Percentiles rank a stretch among this genome's conserved stretches.
Conservation (phyloP, 2,797 vertebrate species). For the Pipistrellus pygmaeus region DNA sequence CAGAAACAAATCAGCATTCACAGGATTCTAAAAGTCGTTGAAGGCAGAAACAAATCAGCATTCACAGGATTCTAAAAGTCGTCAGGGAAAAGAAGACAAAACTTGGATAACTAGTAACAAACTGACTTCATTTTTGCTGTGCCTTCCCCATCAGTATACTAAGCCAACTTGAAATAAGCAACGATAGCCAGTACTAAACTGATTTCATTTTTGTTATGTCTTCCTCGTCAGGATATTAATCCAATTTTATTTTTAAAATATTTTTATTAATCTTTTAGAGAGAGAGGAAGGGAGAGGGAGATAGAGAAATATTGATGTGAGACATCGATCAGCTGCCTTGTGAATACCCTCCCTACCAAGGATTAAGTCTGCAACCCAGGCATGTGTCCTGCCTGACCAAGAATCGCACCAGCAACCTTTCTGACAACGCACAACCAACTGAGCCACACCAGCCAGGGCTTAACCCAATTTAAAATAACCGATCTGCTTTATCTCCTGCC, state of each 20-base stretch:
- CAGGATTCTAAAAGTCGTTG: not conserved
- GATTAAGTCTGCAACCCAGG: too few species aligned
- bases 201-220: not conserved
- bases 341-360: too few species aligned
- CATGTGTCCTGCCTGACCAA: too few species aligned
- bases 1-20: not conserved
- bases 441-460: too few species aligned
- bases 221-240: not conserved
- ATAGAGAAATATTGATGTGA: too few species aligned
- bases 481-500: slow-evolving; percentile 4
- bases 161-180: slow-evolving; percentile 29
- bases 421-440: too few species aligned
- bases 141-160: slow-evolving; percentile 3
- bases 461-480: slow-evolving; percentile 35
- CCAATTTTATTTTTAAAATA: too few species aligned
- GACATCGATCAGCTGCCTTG: too few species aligned
- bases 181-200: slow-evolving; percentile 6
- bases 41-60: slow-evolving; percentile 24
- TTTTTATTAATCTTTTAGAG: too few species aligned
- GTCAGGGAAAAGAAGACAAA: slow-evolving; percentile 19
- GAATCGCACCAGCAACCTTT: too few species aligned
- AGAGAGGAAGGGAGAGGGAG: too few species aligned
- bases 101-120: slow-evolving; percentile 6
- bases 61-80: not conserved
- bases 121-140: slow-evolving; percentile 12